Conservation (phyloP, 2,797 vertebrate species). For the Hyperoplus immaculatus region DNA sequence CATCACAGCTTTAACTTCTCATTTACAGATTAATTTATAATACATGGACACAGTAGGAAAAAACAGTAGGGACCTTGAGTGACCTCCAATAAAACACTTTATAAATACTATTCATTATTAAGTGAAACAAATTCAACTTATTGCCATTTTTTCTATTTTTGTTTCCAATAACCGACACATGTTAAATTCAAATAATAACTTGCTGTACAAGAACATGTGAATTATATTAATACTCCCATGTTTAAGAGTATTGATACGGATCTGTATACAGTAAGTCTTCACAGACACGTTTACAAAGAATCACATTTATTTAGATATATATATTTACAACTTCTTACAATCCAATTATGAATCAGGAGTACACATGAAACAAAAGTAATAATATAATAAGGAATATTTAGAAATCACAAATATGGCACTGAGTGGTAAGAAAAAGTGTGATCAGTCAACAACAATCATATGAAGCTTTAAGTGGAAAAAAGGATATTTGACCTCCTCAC, state of each 20-base stretch:
- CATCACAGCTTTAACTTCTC: background rate
- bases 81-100: too few relatives aligned
- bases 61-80: background rate
- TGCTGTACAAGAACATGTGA: background rate
- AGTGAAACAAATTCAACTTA: too few relatives aligned
- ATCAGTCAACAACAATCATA: slow-evolving; percentile 67
- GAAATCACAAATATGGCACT: slow-evolving; percentile 78
- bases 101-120: too few relatives aligned
- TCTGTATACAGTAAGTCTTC: background rate
- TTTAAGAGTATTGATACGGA: background rate
- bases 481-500: slow-evolving; percentile 15
- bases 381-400: slow-evolving; percentile 51
- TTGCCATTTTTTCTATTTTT: background rate
- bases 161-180: background rate
- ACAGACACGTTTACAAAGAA: slow-evolving; percentile 63
- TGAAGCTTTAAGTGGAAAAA: slow-evolving; percentile 38
- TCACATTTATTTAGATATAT: slow-evolving; percentile 80
- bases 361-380: slow-evolving; percentile 55
- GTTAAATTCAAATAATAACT: background rate
- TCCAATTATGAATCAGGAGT: slow-evolving; percentile 63
- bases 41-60: background rate
- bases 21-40: slow-evolving; percentile 1
- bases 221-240: background rate
- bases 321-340: slow-evolving; percentile 74
- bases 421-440: slow-evolving; percentile 63